phyloP scores from a whole-genome alignment of 2,888 invertebrate genomes.

The Arctia plantaginis region DNA sequence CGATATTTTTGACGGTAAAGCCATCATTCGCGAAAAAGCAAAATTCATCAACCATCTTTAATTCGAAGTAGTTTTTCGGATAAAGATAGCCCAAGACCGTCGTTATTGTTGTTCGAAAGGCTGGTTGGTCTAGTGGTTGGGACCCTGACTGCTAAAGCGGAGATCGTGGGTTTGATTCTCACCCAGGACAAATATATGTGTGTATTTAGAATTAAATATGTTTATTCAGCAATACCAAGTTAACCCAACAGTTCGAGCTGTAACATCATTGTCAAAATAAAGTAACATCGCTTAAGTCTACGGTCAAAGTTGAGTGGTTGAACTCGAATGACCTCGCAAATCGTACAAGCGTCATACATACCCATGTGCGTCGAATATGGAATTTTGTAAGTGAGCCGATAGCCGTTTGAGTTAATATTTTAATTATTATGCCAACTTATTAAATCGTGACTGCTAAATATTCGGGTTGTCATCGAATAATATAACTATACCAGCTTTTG shows the following conservation, averaged over 20 bases:
- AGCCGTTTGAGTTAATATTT: neutral
- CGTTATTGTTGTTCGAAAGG: neutral
- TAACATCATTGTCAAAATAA: constrained; percentile 38
- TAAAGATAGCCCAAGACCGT: no score
- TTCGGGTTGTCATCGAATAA: neutral
- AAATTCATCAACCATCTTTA: no score
- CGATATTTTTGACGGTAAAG: no score
- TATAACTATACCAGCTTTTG: neutral
- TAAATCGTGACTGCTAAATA: neutral
- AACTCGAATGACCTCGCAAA: constrained; percentile 77
- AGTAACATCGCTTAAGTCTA: constrained; percentile 50
- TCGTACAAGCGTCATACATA: constrained; percentile 37
- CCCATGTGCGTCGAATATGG: constrained; percentile 6
- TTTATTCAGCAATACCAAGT: constrained; percentile 39
- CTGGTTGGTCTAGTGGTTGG: neutral
- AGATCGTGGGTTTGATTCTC: neutral
- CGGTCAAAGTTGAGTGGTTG: constrained; percentile 80
- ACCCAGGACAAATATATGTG: neutral
- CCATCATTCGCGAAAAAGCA: no score
- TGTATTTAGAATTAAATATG: neutral
- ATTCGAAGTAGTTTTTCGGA: no score
- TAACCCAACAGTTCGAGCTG: constrained; percentile 37
- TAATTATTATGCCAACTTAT: neutral
- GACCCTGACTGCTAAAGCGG: no score
- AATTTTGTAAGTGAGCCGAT: constrained; percentile 5